A percentile compares a stretch with the other conserved stretches of the same genome.
phyloP scores from a whole-genome alignment of 2,888 invertebrate species.

The Zeuzera pyrina region DNA sequence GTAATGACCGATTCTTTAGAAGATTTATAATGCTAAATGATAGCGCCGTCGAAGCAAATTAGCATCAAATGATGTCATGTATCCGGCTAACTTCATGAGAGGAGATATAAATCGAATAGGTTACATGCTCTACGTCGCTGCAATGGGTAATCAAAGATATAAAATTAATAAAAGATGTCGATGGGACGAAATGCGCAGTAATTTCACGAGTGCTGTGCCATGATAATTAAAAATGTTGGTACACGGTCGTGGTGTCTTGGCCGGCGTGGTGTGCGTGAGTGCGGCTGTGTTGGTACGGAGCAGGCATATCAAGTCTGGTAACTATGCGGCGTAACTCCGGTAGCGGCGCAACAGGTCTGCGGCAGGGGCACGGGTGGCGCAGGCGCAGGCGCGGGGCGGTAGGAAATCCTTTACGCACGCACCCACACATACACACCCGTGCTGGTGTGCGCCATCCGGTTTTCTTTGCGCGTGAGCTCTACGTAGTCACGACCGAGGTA shows the following conservation, averaged over 20 bases:
- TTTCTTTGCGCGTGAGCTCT: constrained; percentile 48
- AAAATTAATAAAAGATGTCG: constrained; percentile 60
- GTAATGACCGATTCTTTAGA: constrained; percentile 34
- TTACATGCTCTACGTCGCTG: constrained; percentile 48
- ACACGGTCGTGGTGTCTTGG: constrained; percentile 20
- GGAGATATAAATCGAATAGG: constrained; percentile 52
- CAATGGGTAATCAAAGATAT: constrained; percentile 60
- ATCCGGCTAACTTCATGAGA: constrained; percentile 51
- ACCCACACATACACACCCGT: constrained; percentile 36
- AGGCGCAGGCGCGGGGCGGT: constrained; percentile 48
- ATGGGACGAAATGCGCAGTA: constrained; percentile 56
- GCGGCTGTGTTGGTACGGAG: constrained; percentile 33
- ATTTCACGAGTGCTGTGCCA: constrained; percentile 60
- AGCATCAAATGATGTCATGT: constrained; percentile 61
- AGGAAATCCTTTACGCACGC: constrained; percentile 66
- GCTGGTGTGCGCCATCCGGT: constrained; percentile 65
- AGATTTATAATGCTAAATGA: constrained; percentile 47
- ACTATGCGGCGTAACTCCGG: constrained; percentile 74
- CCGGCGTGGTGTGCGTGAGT: constrained; percentile 17
- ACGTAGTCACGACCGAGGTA: constrained; percentile 27
- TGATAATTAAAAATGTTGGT: constrained; percentile 59
- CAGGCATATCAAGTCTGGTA: constrained; percentile 68
- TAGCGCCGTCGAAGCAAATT: constrained; percentile 47
- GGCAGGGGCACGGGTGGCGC: constrained; percentile 47
- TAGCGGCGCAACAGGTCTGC: constrained; percentile 72